Conservation (phyloP, 2,113 vertebrate genomes). For the Thymallus thymallus region DNA sequence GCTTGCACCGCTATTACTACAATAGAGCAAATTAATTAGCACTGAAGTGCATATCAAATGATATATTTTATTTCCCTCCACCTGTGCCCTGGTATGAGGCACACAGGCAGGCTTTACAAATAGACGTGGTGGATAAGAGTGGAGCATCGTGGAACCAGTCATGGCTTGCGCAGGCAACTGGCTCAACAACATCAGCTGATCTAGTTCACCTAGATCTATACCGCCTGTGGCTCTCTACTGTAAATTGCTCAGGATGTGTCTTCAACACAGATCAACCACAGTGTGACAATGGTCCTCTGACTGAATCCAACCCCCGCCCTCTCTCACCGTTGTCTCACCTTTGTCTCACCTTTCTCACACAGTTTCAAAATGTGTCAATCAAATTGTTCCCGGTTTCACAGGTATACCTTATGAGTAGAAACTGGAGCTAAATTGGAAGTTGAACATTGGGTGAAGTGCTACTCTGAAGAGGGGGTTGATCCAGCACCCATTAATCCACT, state of each 20-base stretch:
- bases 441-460: constrained; percentile 33
- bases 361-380: too few relatives aligned
- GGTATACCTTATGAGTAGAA: constrained; percentile 30
- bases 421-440: constrained; percentile 15
- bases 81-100: constrained; percentile 7
- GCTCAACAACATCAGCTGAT: too few relatives aligned
- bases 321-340: too few relatives aligned
- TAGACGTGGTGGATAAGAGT: neutral
- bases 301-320: too few relatives aligned
- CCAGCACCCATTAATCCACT: constrained; percentile 41
- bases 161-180: neutral
- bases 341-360: too few relatives aligned
- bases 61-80: constrained; percentile 1
- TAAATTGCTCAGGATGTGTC: too few relatives aligned
- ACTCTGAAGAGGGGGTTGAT: constrained; percentile 47
- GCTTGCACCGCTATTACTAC: neutral
- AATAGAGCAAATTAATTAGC: neutral
- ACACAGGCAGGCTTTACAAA: constrained; percentile 5
- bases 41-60: neutral
- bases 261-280: too few relatives aligned
- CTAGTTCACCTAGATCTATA: too few relatives aligned
- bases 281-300: too few relatives aligned
- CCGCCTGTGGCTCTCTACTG: too few relatives aligned
- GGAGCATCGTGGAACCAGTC: neutral
- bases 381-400: constrained; percentile 27